These are phyloP conservation scores for western clawed frog (Xenopus tropicalis) DNA, from an alignment of 2,113 vertebrate genomes.

Conservation along the genomic window DNA sequence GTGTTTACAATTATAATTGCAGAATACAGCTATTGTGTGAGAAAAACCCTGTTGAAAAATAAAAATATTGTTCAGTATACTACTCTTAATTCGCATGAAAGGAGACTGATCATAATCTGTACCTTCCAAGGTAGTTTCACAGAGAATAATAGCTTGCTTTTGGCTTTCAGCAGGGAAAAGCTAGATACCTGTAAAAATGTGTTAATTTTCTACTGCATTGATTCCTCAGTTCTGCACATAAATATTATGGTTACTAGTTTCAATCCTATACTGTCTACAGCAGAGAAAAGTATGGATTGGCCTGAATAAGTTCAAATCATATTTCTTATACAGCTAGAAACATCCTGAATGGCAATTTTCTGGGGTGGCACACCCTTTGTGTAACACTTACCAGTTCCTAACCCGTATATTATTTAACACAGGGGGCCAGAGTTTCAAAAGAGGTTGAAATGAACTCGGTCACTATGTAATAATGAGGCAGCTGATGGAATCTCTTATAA, in stretches of 20 bases:
- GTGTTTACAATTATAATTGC: no score
- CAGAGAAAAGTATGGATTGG: conserved; percentile 7
- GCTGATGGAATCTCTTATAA: conserved; percentile 17
- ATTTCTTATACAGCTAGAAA: conserved; percentile 5
- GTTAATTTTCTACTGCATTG: background rate
- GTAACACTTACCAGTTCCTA: conserved; percentile 6
- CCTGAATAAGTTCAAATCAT: background rate
- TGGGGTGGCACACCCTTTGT: conserved; percentile 21
- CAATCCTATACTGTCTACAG: background rate
- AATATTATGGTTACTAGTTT: background rate
- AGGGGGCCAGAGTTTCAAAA: conserved; percentile 19
- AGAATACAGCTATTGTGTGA: no score
- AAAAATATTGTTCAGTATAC: no score
- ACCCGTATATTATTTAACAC: conserved; percentile 34
- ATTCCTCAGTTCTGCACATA: background rate
- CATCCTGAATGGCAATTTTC: conserved; percentile 33
- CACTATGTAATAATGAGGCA: conserved; percentile 33
- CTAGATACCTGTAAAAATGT: background rate
- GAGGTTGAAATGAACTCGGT: conserved; percentile 19
- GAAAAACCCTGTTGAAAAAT: no score
- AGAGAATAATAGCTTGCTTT: background rate
- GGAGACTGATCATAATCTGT: no score
- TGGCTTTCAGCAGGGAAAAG: no score
- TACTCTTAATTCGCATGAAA: no score
- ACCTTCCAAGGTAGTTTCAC: no score